Conservation (phyloP, 1,140 invertebrate species). For the Drosophila asahinai region DNA sequence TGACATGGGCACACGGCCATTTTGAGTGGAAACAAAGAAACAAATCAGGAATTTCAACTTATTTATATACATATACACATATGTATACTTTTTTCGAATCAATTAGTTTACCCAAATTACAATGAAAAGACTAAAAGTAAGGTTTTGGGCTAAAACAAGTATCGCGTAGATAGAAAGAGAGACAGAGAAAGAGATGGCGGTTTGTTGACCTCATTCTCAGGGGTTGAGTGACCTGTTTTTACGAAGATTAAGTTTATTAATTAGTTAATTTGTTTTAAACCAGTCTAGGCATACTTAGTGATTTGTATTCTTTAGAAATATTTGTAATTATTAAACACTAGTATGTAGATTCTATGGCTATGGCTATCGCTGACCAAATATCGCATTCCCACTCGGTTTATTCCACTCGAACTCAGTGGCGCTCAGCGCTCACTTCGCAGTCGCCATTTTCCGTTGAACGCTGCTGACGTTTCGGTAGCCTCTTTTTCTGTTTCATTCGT, state of each 20-base stretch:
- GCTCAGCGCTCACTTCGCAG: conserved; percentile 16
- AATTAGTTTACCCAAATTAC: conserved; percentile 26
- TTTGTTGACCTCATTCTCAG: conserved; percentile 78
- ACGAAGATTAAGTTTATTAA: conserved; percentile 27
- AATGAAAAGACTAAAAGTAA: not conserved
- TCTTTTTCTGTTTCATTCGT: conserved; percentile 52
- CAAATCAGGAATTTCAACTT: conserved; percentile 29
- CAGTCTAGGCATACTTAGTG: not conserved
- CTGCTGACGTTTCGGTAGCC: conserved; percentile 13
- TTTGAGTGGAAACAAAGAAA: conserved; percentile 61
- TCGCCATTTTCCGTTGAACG: conserved; percentile 34
- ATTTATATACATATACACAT: conserved; percentile 15
- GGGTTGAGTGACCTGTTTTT: conserved; percentile 78
- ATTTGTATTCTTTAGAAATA: not conserved
- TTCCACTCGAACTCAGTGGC: conserved; percentile 31
- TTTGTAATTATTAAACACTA: conserved; percentile 1
- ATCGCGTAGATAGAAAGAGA: not conserved
- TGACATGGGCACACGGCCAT: conserved; percentile 31
- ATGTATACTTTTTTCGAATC: conserved; percentile 15
- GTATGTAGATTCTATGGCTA: not conserved
- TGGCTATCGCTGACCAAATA: not conserved
- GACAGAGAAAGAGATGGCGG: conserved; percentile 20
- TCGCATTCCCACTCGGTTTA: conserved; percentile 29
- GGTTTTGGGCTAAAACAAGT: conserved; percentile 1
- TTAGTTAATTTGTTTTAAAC: not conserved